Evolutionary conservation across 2,888 invertebrate genomes (phyloP), one percentile per base, ranked within the genome.

Genomic region (Trichogramma dendrolimi): DNA sequence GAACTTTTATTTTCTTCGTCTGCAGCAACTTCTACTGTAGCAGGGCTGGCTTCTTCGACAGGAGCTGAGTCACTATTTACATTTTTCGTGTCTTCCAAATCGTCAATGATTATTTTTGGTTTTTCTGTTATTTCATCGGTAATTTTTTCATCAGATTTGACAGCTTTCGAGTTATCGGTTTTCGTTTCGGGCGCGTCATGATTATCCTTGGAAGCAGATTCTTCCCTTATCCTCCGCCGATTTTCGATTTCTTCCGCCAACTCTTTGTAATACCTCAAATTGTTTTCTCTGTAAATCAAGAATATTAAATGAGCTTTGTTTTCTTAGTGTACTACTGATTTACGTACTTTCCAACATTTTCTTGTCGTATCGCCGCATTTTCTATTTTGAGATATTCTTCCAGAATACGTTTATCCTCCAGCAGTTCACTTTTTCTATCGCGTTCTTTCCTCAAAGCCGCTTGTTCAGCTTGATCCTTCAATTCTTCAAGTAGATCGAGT

Each of bases 181-280:
- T 60, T 7, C 40, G 27, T 11, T 52, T 59, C 14, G 62, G 38
- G 48, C 27, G 61, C 1, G 65, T 61, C 14, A 68, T 61, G 2
- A 72, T 58, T 59, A 78, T 71, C 56, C 74, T 68, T 14, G 78
- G 74, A 11, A 72, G 74, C 11, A 74, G 63, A 55, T 71, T 69
- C 74, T 78, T 77, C 64, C 75, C 75, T 71, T 53, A 82, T 81
- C 70, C 85, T 83, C 85, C 82, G 82, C 62, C 84, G 82, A 67
- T 81, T 83, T 62, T 86, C 85, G 0, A 85, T 83, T 69, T 84
- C 83, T 73, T 82, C 82, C 46, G 83, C 84, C 49, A 88, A 72
- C 70, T 85, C 83, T n/a, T 85, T 82, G 69, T 88, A 88, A 73
- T 87, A 87, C 69, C 84, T 83, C 71, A 85, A 81, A 68, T 86